A percentile compares a stretch with the other conserved stretches of the same genome.
phyloP scores from a whole-genome alignment of 2,888 invertebrate genomes.

The Metalampra italica region DNA sequence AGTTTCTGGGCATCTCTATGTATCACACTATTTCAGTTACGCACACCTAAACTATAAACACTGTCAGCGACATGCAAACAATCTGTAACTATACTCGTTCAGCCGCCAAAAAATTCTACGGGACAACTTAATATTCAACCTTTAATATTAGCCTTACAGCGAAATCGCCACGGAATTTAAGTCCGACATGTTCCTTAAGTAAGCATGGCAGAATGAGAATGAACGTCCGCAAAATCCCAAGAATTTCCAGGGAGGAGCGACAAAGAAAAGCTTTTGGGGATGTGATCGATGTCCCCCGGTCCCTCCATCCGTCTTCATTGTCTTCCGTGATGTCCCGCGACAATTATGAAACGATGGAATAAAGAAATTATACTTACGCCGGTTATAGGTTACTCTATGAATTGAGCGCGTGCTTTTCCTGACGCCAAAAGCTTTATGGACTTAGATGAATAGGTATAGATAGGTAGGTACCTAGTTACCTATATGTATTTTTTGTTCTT shows the following conservation, averaged over 20 bases:
- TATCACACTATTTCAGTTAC: too few relatives aligned
- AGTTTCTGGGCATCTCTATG: too few relatives aligned
- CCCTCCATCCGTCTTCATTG: conserved; percentile 26
- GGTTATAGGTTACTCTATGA: conserved; percentile 7
- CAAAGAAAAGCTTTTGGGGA: conserved; percentile 12
- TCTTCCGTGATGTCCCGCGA: conserved; percentile 8
- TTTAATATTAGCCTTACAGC: too few relatives aligned
- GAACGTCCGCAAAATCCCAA: not conserved
- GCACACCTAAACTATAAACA: too few relatives aligned
- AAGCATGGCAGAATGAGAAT: not conserved
- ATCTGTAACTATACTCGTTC: too few relatives aligned
- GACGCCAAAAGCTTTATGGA: not conserved
- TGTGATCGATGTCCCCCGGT: conserved; percentile 21
- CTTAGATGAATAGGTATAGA: not conserved
- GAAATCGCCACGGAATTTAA: not conserved
- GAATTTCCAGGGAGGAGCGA: not conserved
- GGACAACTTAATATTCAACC: too few relatives aligned
- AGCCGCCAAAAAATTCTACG: too few relatives aligned
- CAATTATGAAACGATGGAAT: conserved; percentile 6
- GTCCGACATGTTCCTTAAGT: not conserved
- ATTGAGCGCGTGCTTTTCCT: not conserved
- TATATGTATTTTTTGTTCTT: too few relatives aligned
- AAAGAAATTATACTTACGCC: conserved; percentile 12
- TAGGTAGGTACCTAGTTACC: too few relatives aligned
- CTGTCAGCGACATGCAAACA: too few relatives aligned